Evolutionary conservation across 30 jellyfish, hydroid and myxozoan species (phyloP).

Genomic region (Turritopsis dohrnii): DNA sequence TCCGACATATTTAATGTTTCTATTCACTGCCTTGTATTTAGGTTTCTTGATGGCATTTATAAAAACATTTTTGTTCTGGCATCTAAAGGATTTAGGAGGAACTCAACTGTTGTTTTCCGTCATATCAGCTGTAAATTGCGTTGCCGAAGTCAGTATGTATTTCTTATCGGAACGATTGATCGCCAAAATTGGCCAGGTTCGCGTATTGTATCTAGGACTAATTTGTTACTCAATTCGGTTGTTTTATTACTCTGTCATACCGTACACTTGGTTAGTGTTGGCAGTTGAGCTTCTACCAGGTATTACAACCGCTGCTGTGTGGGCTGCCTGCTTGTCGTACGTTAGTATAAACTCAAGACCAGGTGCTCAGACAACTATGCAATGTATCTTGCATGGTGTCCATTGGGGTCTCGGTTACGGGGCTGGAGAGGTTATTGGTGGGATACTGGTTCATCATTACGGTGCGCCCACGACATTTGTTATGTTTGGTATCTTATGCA

Average conservation of each 20-base stretch:
- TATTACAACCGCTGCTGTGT: slow-evolving; percentile 97
- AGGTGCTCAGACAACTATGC: slow-evolving; percentile 99
- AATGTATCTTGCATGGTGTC: slow-evolving; percentile 97
- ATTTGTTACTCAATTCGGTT: slow-evolving; percentile 91
- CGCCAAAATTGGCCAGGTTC: slow-evolving; percentile 78
- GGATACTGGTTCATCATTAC: slow-evolving; percentile 92
- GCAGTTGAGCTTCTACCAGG: slow-evolving; percentile 98
- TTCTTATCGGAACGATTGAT: slow-evolving; percentile 83
- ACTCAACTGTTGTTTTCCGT: slow-evolving; percentile 90
- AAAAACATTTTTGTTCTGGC: slow-evolving; percentile 96
- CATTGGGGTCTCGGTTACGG: slow-evolving; percentile 99
- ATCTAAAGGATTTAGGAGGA: slow-evolving; percentile 96
- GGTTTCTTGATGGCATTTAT: slow-evolving; percentile 97
- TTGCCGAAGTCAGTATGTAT: slow-evolving; percentile 99
- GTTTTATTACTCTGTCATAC: slow-evolving; percentile 89
- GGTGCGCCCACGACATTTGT: slow-evolving; percentile 99
- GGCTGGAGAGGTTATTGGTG: slow-evolving; percentile 99
- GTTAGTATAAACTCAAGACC: slow-evolving; percentile 91
- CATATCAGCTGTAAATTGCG: slow-evolving; percentile 91
- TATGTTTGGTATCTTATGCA: slow-evolving; percentile 90
- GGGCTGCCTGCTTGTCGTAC: slow-evolving; percentile 98
- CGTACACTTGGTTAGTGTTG: slow-evolving; percentile 94
- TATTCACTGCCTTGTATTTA: slow-evolving; percentile 87
- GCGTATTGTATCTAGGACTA: slow-evolving; percentile 87
- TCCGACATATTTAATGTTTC: slow-evolving; percentile 90